Percentiles rank a stretch among this genome's conserved stretches.
Evolutionary conservation across 35 echinoderm and acorn worm species (phyloP).

Genomic region (Holothuria glaberrima): DNA sequence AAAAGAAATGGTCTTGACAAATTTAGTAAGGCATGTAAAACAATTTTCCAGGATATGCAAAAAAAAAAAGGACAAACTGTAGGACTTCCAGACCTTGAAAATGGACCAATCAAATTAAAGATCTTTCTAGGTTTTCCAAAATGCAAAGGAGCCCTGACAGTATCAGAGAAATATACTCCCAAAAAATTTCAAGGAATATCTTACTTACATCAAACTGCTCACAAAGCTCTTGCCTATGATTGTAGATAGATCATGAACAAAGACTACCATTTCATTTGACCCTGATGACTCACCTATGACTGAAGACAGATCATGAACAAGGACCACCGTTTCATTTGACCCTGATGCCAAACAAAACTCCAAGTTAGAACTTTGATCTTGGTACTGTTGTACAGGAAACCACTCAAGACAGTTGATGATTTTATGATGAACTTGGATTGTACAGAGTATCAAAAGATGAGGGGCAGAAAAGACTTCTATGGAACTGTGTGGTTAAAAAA

Average conservation of each 20-base stretch:
- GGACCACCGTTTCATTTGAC: slow-evolving; percentile 84
- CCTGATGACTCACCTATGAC: slow-evolving; percentile 84
- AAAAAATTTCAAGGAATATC: background rate
- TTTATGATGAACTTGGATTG: slow-evolving; percentile 90
- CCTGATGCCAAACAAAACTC: slow-evolving; percentile 86
- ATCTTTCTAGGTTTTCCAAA: no score
- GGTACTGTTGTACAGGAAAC: slow-evolving; percentile 60
- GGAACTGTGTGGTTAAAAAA: slow-evolving; percentile 63
- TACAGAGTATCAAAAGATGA: slow-evolving; percentile 78
- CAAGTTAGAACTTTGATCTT: slow-evolving; percentile 39
- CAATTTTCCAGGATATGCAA: no score
- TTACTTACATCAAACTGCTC: background rate
- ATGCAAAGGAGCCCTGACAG: background rate
- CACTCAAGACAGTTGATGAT: slow-evolving; percentile 96
- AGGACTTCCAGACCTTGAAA: no score
- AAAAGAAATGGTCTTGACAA: no score
- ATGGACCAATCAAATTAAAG: no score
- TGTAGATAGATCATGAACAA: slow-evolving; percentile 78
- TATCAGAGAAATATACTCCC: no score
- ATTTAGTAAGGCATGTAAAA: no score
- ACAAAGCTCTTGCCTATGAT: slow-evolving; percentile 48
- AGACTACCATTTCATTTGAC: slow-evolving; percentile 84
- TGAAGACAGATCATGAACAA: slow-evolving; percentile 78
- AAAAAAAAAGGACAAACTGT: no score
- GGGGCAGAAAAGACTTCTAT: slow-evolving; percentile 87